Conservation (phyloP, 2,113 vertebrate genomes). For the Otocyon megalotis region DNA sequence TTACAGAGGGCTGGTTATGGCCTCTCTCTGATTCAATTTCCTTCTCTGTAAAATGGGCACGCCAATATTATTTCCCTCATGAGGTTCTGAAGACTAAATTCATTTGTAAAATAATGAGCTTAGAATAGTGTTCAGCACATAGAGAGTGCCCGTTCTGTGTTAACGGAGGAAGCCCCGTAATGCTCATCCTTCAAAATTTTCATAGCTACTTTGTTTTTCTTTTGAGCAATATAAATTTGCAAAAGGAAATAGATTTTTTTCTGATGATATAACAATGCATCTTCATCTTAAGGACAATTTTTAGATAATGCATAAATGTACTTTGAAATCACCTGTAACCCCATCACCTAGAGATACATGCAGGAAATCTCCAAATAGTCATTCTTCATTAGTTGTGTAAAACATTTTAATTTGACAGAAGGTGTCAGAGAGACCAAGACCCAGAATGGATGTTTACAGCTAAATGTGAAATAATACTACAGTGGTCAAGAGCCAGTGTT, state of each 20-base stretch:
- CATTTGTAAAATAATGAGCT: constrained; percentile 26
- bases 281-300: not conserved
- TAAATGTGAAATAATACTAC: not conserved
- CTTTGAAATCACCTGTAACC: not conserved
- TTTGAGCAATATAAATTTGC: not conserved
- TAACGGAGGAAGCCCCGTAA: not conserved
- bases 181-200: not conserved
- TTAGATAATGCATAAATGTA: not conserved
- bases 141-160: not conserved
- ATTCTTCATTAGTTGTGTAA: not conserved
- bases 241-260: not conserved
- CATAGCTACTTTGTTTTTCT: not conserved
- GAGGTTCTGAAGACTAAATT: not conserved
- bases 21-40: not conserved
- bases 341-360: not conserved
- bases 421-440: not conserved
- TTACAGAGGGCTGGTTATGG: not conserved
- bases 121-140: not conserved
- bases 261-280: not conserved
- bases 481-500: not conserved
- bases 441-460: not conserved
- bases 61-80: not conserved
- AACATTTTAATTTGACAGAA: not conserved
- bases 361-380: constrained; percentile 5
- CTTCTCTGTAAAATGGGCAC: not conserved